A percentile compares a stretch with the other conserved stretches of the same genome.
These are phyloP conservation scores for Chironomus tepperi DNA, from an alignment of 1,140 invertebrate genomes.

Conservation along the genomic window DNA sequence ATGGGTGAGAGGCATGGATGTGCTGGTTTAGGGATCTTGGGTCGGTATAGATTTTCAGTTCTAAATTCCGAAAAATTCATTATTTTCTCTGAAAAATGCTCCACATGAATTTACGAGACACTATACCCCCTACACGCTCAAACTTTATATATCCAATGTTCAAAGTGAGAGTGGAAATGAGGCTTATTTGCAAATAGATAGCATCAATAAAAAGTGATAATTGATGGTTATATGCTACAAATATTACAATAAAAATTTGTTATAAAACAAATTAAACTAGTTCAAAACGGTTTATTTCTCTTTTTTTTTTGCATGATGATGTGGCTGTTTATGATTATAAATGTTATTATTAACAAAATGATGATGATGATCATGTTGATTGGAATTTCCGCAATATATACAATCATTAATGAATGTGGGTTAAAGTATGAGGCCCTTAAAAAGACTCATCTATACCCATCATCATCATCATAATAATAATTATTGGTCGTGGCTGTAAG, in stretches of 20 bases:
- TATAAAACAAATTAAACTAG: slow-evolving; percentile 19
- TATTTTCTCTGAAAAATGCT: too few relatives aligned
- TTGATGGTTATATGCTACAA: slow-evolving; percentile 6
- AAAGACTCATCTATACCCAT: too few relatives aligned
- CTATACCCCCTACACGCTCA: too few relatives aligned
- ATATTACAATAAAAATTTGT: slow-evolving; percentile 23
- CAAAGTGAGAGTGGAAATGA: neutral
- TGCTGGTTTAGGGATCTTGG: too few relatives aligned
- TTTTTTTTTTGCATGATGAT: neutral
- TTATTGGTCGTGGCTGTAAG: too few relatives aligned
- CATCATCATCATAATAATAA: too few relatives aligned
- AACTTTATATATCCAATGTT: too few relatives aligned
- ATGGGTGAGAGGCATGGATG: too few relatives aligned
- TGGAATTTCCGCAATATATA: neutral
- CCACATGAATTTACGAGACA: too few relatives aligned
- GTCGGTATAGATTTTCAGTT: too few relatives aligned
- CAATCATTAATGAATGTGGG: neutral
- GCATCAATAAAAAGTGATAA: slow-evolving; percentile 9
- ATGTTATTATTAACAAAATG: neutral
- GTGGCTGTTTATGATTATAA: neutral
- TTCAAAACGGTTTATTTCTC: neutral
- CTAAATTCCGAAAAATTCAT: too few relatives aligned
- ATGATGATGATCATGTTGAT: neutral
- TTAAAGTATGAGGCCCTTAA: neutral
- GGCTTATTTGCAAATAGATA: neutral